Conservation (phyloP, 2,113 vertebrate genomes). For the Archilochus colubris region DNA sequence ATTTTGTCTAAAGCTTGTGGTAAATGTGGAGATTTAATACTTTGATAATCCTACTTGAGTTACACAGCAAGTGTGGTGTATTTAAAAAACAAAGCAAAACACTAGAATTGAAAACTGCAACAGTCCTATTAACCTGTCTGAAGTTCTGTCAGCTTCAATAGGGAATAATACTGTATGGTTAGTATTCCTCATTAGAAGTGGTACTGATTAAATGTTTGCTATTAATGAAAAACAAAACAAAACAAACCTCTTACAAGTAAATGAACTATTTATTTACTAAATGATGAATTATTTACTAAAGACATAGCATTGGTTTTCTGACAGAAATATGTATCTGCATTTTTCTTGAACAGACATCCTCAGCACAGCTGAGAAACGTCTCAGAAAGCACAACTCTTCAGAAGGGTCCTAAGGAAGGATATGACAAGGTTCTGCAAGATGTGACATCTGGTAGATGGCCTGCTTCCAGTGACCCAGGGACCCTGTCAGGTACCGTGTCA, state of each 20-base stretch:
- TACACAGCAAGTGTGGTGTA: background rate
- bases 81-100: background rate
- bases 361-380: background rate
- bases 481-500: conserved; percentile 10
- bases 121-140: background rate
- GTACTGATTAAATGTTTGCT: background rate
- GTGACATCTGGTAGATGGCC: conserved; percentile 22
- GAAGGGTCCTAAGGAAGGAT: conserved; percentile 35
- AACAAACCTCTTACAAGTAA: background rate
- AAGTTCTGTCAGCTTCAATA: background rate
- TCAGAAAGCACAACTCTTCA: background rate
- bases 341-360: conserved; percentile 34
- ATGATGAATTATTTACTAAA: background rate
- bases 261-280: background rate
- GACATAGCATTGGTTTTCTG: background rate
- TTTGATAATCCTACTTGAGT: background rate
- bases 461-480: conserved; percentile 1
- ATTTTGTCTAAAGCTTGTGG: background rate
- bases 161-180: background rate
- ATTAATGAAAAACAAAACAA: background rate
- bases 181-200: background rate
- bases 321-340: background rate
- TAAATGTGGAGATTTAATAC: background rate
- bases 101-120: background rate
- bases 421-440: conserved; percentile 25